Percentiles rank a stretch among this genome's conserved stretches.
These are phyloP conservation scores for Hesperophylax magnus DNA, from an alignment of 1,140 invertebrate genomes.

Conservation along the genomic window DNA sequence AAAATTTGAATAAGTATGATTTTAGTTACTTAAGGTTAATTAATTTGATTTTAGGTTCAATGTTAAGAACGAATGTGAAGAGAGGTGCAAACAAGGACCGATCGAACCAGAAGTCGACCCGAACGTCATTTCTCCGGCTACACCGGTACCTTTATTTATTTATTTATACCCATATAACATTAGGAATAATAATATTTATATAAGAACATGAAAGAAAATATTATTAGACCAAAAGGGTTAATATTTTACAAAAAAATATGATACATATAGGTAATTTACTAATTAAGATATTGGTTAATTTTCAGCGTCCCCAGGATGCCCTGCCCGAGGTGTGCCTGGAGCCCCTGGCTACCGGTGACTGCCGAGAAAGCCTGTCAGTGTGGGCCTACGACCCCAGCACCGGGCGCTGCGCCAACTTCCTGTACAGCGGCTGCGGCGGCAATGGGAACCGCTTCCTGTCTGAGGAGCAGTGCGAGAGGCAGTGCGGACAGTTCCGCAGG, in stretches of 20 bases:
- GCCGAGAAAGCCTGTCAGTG: constrained; percentile 75
- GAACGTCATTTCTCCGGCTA: constrained; percentile 42
- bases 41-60: constrained; percentile 58
- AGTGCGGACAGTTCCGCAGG: constrained; percentile 80
- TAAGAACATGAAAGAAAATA: no score
- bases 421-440: constrained; percentile 80
- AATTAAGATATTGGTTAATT: not conserved
- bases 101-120: constrained; percentile 38
- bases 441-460: constrained; percentile 85
- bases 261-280: no score
- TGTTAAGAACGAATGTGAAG: constrained; percentile 63
- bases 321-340: constrained; percentile 38
- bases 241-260: no score
- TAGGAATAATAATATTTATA: no score
- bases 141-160: constrained; percentile 24
- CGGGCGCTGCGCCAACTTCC: constrained; percentile 78
- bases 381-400: constrained; percentile 82
- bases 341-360: constrained; percentile 79
- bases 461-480: constrained; percentile 86
- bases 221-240: no score
- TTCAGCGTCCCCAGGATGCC: constrained; percentile 20
- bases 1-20: no score
- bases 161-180: no score
- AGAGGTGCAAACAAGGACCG: constrained; percentile 60
- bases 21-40: no score